Percentiles rank a stretch among this genome's conserved stretches.
phyloP scores from a whole-genome alignment of 2,888 invertebrate species.

The Pollenia angustigena region DNA sequence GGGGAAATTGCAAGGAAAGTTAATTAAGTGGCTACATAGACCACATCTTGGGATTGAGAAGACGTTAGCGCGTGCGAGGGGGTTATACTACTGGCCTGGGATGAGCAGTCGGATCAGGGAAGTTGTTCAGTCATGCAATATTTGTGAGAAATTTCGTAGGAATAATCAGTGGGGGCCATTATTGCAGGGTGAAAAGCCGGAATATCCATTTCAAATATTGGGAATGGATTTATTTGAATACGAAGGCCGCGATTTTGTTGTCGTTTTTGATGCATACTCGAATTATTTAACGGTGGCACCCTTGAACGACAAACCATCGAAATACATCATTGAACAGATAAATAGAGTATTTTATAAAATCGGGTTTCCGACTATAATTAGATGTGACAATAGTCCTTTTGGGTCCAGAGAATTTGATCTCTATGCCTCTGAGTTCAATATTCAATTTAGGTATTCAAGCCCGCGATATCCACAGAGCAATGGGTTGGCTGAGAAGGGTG shows the following conservation, averaged over 20 bases:
- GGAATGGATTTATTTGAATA: conserved; percentile 29
- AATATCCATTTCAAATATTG: conserved; percentile 48
- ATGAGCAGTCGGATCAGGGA: conserved; percentile 6
- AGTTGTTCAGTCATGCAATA: conserved; percentile 26
- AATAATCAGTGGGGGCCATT: conserved; percentile 56
- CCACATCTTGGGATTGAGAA: conserved; percentile 32
- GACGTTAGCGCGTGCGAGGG: neutral
- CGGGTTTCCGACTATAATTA: conserved; percentile 74
- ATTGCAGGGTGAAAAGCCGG: conserved; percentile 7
- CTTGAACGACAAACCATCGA: conserved; percentile 50
- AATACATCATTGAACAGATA: neutral
- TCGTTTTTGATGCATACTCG: neutral
- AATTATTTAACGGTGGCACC: conserved; percentile 1
- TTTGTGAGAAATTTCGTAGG: conserved; percentile 65
- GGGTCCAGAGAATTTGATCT: conserved; percentile 58
- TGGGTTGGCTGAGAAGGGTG: conserved; percentile 65
- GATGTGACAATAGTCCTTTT: conserved; percentile 70
- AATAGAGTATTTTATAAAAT: conserved; percentile 66
- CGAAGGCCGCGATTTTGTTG: conserved; percentile 10
- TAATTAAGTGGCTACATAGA: neutral
- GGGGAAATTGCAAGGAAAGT: neutral
- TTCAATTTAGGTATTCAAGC: conserved; percentile 60
- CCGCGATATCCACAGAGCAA: conserved; percentile 60
- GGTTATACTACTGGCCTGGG: no score
- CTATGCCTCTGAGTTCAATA: conserved; percentile 25